Evolutionary conservation across 2,113 vertebrate species (phyloP).

Genomic region (Empidonax traillii): DNA sequence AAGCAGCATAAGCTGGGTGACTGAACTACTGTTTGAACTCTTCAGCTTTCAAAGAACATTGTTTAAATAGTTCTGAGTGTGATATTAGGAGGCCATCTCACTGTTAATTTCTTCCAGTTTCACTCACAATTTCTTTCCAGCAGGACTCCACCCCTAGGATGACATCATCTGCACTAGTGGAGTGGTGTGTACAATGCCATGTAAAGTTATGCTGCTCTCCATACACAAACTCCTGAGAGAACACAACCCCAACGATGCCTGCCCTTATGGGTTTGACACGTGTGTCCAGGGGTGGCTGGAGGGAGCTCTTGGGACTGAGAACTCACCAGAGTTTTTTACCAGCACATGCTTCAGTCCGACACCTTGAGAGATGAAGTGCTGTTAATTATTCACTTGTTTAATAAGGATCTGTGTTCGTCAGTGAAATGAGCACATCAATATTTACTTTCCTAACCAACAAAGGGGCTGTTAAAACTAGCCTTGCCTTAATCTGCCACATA

Average conservation of each 20-base stretch:
- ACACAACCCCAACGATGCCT: background rate
- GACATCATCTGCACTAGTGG: background rate
- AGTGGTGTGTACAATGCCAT: background rate
- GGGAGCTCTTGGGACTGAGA: background rate
- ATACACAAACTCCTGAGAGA: background rate
- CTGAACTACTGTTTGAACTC: background rate
- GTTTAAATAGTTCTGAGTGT: background rate
- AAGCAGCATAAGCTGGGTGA: background rate
- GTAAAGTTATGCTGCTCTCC: background rate
- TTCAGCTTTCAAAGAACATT: background rate
- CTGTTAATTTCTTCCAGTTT: background rate
- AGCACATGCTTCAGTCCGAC: background rate
- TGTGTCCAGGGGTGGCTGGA: background rate
- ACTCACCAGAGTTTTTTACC: background rate
- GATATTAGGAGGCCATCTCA: background rate
- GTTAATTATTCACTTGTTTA: background rate
- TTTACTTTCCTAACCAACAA: background rate
- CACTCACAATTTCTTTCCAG: background rate
- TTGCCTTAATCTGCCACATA: background rate
- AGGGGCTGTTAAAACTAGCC: background rate
- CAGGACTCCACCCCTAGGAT: background rate
- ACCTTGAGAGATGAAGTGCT: background rate
- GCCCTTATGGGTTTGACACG: fast-evolving
- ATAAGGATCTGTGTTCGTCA: background rate
- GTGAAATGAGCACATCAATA: background rate